Evolutionary conservation across 92 coral and sea anemone species (phyloP).

Genomic region (Parazoanthus darwini): DNA sequence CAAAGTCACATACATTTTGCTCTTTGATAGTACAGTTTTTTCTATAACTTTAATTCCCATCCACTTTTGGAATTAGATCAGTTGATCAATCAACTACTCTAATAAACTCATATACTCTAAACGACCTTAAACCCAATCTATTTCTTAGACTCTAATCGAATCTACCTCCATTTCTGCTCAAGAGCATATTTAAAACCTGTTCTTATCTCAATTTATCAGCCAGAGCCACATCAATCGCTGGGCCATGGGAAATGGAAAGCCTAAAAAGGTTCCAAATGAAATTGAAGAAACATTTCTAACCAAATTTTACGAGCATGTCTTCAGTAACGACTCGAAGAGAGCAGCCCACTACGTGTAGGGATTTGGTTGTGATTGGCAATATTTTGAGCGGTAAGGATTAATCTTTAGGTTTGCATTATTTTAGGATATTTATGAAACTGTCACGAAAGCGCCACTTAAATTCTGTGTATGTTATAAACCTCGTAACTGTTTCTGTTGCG

Average conservation of each 20-base stretch:
- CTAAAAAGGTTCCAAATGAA: background rate
- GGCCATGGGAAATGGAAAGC: background rate
- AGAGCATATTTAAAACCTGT: slow-evolving; percentile 35
- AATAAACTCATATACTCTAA: slow-evolving; percentile 80
- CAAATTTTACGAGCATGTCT: background rate
- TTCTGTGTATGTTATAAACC: background rate
- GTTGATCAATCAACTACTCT: slow-evolving; percentile 67
- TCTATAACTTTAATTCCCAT: slow-evolving; percentile 45
- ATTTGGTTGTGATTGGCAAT: background rate
- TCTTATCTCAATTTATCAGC: slow-evolving; percentile 37
- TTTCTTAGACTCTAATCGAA: slow-evolving; percentile 54
- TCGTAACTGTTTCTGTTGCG: background rate
- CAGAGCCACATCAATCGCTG: slow-evolving; percentile 1
- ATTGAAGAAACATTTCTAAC: background rate
- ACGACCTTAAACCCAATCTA: slow-evolving; percentile 73
- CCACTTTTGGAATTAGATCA: slow-evolving; percentile 55
- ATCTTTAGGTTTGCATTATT: background rate
- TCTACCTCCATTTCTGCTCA: slow-evolving; percentile 41
- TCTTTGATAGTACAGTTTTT: slow-evolving; percentile 37
- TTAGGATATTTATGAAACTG: background rate
- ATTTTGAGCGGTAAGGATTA: background rate
- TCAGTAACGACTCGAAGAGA: no score
- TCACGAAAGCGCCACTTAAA: background rate
- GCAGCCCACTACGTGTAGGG: background rate
- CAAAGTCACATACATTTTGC: slow-evolving; percentile 14